Conservation (phyloP, 2,888 invertebrate species). For the Drosophila acutilabella region DNA sequence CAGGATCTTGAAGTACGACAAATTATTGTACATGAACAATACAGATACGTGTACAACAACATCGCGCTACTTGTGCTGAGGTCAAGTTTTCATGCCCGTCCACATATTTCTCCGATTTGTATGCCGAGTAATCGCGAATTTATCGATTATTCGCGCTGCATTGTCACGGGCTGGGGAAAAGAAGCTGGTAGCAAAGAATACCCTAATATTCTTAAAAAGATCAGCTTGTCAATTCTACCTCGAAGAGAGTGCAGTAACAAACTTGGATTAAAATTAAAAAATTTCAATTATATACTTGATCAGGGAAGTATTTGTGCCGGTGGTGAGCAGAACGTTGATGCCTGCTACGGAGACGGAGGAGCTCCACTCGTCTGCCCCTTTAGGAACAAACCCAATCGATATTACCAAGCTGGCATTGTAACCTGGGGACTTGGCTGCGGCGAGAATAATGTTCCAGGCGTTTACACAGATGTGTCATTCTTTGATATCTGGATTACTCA, state of each 20-base stretch:
- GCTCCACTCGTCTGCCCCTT: constrained; percentile 91
- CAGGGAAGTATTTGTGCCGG: constrained; percentile 91
- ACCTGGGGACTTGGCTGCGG: constrained; percentile 94
- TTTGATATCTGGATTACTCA: constrained; percentile 20
- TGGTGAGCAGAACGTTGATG: constrained; percentile 89
- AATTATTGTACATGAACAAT: constrained; percentile 13
- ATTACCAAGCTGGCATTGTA: constrained; percentile 87
- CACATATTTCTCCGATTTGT: constrained; percentile 47
- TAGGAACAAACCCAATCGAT: constrained; percentile 61
- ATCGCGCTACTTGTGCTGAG: constrained; percentile 29
- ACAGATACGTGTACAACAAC: neutral
- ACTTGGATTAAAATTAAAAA: constrained; percentile 86
- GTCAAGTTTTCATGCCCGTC: neutral
- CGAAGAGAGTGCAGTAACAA: constrained; percentile 83
- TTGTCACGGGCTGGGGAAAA: constrained; percentile 82
- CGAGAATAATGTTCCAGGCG: constrained; percentile 87
- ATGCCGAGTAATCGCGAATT: constrained; percentile 9
- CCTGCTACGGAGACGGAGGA: constrained; percentile 91
- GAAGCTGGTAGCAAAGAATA: constrained; percentile 81
- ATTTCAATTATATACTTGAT: constrained; percentile 88
- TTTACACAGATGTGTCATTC: constrained; percentile 88
- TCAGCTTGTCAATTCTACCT: constrained; percentile 90
- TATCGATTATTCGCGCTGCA: constrained; percentile 52
- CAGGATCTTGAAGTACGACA: constrained; percentile 9
- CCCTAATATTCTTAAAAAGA: constrained; percentile 88